Percentiles rank a stretch among this genome's conserved stretches.
These are phyloP conservation scores for Melanargia galathea DNA, from an alignment of 2,888 invertebrate genomes.

Conservation along the genomic window DNA sequence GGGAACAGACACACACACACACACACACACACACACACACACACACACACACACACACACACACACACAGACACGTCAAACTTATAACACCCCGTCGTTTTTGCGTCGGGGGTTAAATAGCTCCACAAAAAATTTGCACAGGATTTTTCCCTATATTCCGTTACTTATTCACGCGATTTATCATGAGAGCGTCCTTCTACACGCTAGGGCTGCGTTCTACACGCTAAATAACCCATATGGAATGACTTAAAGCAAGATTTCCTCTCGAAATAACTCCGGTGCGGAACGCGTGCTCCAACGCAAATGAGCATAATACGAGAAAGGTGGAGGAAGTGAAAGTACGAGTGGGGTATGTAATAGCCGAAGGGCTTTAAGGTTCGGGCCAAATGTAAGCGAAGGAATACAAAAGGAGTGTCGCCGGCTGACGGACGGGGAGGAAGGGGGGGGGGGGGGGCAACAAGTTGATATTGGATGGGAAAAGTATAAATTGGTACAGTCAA, in stretches of 20 bases:
- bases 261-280: conserved; percentile 3
- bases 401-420: background rate
- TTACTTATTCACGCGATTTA: no score
- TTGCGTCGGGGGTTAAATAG: no score
- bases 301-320: conserved; percentile 1
- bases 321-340: background rate
- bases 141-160: no score
- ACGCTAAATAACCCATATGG: background rate
- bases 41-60: no score
- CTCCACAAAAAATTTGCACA: background rate
- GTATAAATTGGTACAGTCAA: no score
- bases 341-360: background rate
- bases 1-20: no score
- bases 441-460: no score
- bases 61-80: no score
- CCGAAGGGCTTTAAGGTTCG: background rate
- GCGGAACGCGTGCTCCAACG: background rate
- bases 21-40: no score
- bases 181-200: background rate
- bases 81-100: no score
- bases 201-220: background rate
- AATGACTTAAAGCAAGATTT: conserved; percentile 6
- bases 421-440: no score
- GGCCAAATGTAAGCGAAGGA: background rate
- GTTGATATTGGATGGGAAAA: no score